Conservation (phyloP, 2,113 vertebrate genomes). For the Saiga tatarica region DNA sequence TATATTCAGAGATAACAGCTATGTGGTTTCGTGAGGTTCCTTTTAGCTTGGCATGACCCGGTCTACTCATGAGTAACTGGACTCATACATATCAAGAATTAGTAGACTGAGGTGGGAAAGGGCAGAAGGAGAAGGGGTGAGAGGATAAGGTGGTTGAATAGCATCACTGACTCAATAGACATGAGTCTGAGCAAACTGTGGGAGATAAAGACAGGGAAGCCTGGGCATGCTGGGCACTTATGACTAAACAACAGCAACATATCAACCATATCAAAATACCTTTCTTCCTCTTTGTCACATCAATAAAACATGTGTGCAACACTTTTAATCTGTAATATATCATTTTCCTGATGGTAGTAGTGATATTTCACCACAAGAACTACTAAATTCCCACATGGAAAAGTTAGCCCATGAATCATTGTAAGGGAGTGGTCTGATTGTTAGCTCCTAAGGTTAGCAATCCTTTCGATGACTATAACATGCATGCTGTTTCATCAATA, state of each 20-base stretch:
- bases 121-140: background rate
- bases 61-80: background rate
- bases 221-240: background rate
- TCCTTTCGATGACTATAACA: background rate
- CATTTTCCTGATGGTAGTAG: background rate
- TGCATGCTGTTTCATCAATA: background rate
- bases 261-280: background rate
- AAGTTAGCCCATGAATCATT: background rate
- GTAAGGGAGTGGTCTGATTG: background rate
- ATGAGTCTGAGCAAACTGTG: background rate
- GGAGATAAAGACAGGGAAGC: background rate
- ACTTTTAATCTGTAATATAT: background rate
- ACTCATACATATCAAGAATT: background rate
- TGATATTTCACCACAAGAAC: background rate
- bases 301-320: background rate
- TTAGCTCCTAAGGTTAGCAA: background rate
- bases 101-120: background rate
- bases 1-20: background rate
- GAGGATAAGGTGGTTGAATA: background rate
- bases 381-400: background rate
- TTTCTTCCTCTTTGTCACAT: background rate
- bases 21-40: background rate
- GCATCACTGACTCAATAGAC: background rate
- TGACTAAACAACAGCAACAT: background rate
- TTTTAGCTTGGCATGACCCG: background rate